A percentile compares a stretch with the other conserved stretches of the same genome.
Conservation (phyloP, 30 jellyfish, hydroid and myxozoan genomes). For the Pelagia noctiluca region DNA sequence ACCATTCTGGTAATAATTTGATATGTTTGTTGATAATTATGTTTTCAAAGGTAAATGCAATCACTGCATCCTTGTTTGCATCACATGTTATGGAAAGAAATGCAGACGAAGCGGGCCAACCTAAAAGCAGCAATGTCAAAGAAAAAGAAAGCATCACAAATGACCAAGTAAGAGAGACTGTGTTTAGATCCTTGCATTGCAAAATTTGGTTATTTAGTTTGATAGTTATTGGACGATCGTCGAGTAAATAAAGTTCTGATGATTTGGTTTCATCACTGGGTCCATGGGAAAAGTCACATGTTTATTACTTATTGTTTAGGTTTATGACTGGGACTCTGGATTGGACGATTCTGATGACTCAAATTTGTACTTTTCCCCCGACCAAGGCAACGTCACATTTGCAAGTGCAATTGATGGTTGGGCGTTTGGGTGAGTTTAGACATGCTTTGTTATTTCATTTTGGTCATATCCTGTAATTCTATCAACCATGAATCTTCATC, state of each 20-base stretch:
- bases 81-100: conserved; percentile 84
- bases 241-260: background rate
- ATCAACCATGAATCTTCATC: no score
- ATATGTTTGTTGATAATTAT: background rate
- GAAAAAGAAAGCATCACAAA: background rate
- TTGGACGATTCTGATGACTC: conserved; percentile 97
- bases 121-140: background rate
- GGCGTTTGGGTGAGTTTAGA: conserved; percentile 97
- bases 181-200: no score
- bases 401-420: conserved; percentile 98
- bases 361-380: conserved; percentile 95
- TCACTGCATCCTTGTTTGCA: conserved; percentile 88
- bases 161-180: conserved; percentile 69
- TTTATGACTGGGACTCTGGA: conserved; percentile 97
- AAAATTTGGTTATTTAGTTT: background rate
- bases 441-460: no score
- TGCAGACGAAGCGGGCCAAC: conserved; percentile 27
- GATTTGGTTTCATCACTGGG: background rate
- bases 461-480: no score
- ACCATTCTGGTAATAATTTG: background rate
- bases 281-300: background rate
- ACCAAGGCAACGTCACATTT: conserved; percentile 93
- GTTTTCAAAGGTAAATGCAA: conserved; percentile 93
- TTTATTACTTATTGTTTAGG: conserved; percentile 42
- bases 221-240: background rate